Evolutionary conservation across 2,888 invertebrate species (phyloP), one percentile per base, ranked within the genome.

Genomic region (Augochlorella aurata): DNA sequence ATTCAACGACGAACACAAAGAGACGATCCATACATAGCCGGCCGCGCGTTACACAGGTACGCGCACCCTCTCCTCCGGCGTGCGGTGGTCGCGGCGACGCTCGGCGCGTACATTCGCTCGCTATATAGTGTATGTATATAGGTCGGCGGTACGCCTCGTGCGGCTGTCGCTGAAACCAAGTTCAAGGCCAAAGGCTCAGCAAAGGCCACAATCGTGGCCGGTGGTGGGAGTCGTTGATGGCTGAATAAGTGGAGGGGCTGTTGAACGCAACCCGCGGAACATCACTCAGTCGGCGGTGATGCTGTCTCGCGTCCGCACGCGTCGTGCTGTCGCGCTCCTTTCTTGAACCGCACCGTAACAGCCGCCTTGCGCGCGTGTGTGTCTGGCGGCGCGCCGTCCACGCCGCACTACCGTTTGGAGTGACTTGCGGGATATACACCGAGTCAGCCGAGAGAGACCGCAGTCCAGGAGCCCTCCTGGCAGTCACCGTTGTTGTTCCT

Each of bases 211-310:
- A 92, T 92, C 92, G 94, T 94, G 94, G 94, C 94, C 94, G 63
- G 66, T 88, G 90, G 89, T 85, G 90, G 90, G 90, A 90, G 93
- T 87, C 88, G 89, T 89, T 89, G 88, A 89, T 89, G 88, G 94
- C 93, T 93, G 94, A 93, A 93, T 92, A 88, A 89, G 88, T 88
- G 89, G 88, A 93, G 95, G 95, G 95, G 95, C 95, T 95, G 95
- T 95, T 95, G 93, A 94, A 93, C 95, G 94, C 94, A 94, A 94
- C 95, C 95, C 95, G 95, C 94, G 95, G 93, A 91, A 92, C 93
- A 93, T 93, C 93, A 93, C 92, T 92, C 93, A 93, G 93, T 93
- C 92, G 92, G 93, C 93, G 92, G 92, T 93, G 93, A 93, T 93
- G 93, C 93, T 94, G 93, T 93, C 92, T 93, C 91, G 93, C 91